These are phyloP conservation scores for Neodiprion virginianus DNA, from an alignment of 1,140 invertebrate species.

Conservation along the genomic window DNA sequence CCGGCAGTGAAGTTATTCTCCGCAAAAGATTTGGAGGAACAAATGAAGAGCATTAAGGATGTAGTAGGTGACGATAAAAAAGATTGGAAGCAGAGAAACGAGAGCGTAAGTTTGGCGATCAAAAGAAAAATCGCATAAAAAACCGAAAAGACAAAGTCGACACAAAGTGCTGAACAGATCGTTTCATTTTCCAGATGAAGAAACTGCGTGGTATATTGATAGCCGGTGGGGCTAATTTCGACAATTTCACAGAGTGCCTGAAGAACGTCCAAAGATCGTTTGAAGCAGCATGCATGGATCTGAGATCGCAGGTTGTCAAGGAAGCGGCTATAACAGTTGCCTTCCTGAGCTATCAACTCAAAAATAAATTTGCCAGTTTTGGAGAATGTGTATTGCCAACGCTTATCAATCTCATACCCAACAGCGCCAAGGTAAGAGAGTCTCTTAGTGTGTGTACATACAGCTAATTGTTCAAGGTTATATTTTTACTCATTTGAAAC, in stretches of 20 bases:
- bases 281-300: slow-evolving; percentile 85
- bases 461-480: neutral
- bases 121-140: neutral
- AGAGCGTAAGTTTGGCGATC: slow-evolving; percentile 71
- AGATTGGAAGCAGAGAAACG: slow-evolving; percentile 93
- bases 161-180: neutral
- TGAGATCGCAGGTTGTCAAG: slow-evolving; percentile 90
- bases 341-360: slow-evolving; percentile 84
- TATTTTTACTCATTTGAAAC: neutral
- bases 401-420: slow-evolving; percentile 91
- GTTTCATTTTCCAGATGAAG: slow-evolving; percentile 72
- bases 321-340: slow-evolving; percentile 96
- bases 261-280: slow-evolving; percentile 83
- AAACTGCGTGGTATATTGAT: slow-evolving; percentile 83
- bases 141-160: neutral
- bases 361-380: slow-evolving; percentile 85
- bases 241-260: slow-evolving; percentile 83
- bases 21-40: slow-evolving; percentile 82
- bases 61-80: slow-evolving; percentile 80
- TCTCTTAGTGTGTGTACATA: slow-evolving; percentile 6
- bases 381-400: slow-evolving; percentile 81
- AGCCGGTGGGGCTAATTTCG: slow-evolving; percentile 79
- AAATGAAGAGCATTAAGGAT: slow-evolving; percentile 78
- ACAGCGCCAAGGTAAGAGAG: slow-evolving; percentile 85
- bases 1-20: slow-evolving; percentile 85